Evolutionary conservation across 2,797 vertebrate genomes (phyloP), one percentile per base, ranked within the genome.

Genomic region (Delichon dasypus): DNA sequence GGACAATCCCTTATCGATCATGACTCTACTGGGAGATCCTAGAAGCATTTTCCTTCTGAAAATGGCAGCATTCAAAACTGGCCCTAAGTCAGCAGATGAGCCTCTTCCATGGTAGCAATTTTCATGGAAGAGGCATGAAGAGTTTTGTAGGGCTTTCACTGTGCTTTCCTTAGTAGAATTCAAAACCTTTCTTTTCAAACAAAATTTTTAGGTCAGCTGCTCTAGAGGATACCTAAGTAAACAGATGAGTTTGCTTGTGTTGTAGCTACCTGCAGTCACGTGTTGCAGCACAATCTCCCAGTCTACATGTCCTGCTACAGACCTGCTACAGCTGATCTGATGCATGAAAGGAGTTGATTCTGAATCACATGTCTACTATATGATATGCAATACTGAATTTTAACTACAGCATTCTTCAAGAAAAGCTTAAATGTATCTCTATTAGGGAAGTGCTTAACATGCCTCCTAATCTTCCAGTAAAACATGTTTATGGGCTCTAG

Each of bases 381-480:
- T 74, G 80, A 88, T 36, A 94, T 16, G 45, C 60, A 93, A 57
- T 42, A 91, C 13, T 65, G 48, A 96, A 90, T 55, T 82, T 94
- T 17, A 89, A 85, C 71, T 55, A 84, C 77, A 86, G 38, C 1
- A 0, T 64, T 81, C 30, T 72, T 92, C 79, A 86, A 54, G 73
- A 81, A 76, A 93, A 93, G 55, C 82, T 86, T 73, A 89, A 92
- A 78, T 74, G 10, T 40, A 86, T 74, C 79, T 88, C 71, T 67
- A 38, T 82, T 79, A 92, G 64, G 57, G 53, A 88, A 94, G 90
- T 84, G 60, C 58, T 84, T 88, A 88, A 89, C 53, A 71, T 64
- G 67, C 30, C 25, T 93, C 34, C 74, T 90, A 95, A 92, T 53
- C 55, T 95, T 67, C 80, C 77, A 88, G 54, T 77, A 93, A 94